Conservation (phyloP, 2,888 invertebrate genomes). For the Caenorhabditis sp. region DNA sequence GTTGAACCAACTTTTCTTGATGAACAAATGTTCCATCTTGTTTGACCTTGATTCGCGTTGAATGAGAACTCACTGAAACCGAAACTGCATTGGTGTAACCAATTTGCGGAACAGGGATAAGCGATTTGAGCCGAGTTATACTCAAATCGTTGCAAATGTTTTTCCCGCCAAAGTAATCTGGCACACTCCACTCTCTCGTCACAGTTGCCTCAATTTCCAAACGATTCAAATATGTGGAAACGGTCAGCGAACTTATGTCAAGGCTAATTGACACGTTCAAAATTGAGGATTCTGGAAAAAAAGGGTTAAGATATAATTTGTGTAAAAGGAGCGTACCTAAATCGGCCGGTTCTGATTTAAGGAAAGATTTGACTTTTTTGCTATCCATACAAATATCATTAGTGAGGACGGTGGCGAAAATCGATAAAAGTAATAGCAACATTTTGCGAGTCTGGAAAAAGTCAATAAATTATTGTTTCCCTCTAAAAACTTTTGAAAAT, state of each 20-base stretch:
- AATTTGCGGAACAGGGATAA: conserved; percentile 4
- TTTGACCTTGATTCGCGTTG: background rate
- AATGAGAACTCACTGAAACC: background rate
- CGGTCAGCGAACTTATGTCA: conserved; percentile 10
- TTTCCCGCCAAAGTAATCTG: too few species aligned
- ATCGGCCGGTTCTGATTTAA: too few species aligned
- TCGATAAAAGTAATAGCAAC: too few species aligned
- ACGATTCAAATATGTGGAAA: conserved; percentile 14
- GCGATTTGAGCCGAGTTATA: conserved; percentile 4
- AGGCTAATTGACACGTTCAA: background rate
- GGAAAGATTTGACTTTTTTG: too few species aligned
- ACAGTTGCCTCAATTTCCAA: conserved; percentile 12
- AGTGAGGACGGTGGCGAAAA: too few species aligned
- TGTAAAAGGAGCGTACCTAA: too few species aligned
- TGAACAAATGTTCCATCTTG: conserved; percentile 9
- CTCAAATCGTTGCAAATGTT: background rate
- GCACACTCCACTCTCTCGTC: conserved; percentile 1
- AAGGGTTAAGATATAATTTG: too few species aligned
- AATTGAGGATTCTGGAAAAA: background rate
- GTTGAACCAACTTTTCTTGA: conserved; percentile 8
- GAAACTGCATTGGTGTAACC: conserved; percentile 1
- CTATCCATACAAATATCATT: too few species aligned
- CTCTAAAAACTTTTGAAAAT: too few species aligned
- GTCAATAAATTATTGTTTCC: too few species aligned
- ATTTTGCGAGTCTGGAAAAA: too few species aligned